Evolutionary conservation across 2,888 invertebrate species (phyloP).

Genomic region (Melanargia galathea): DNA sequence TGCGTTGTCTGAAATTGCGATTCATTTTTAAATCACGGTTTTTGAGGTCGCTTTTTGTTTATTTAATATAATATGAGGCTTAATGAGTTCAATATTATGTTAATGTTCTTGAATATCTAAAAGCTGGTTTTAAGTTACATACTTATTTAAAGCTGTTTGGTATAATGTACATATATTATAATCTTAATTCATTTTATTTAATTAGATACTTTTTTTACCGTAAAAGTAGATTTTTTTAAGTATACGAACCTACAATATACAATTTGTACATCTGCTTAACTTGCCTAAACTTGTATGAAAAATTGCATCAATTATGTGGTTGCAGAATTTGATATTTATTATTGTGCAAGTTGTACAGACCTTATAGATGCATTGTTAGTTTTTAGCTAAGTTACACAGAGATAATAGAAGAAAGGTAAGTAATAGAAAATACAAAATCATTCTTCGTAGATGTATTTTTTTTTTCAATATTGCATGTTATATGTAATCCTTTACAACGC

Average conservation of each 20-base stretch:
- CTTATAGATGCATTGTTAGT: neutral
- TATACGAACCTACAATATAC: too few species aligned
- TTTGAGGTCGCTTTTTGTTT: constrained; percentile 33
- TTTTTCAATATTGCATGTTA: too few species aligned
- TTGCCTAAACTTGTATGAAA: neutral
- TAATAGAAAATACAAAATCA: neutral
- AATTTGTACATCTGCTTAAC: too few species aligned
- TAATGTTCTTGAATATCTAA: constrained; percentile 30
- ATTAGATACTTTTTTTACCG: too few species aligned
- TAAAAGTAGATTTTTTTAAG: too few species aligned
- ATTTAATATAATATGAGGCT: constrained; percentile 18
- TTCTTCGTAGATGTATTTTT: neutral
- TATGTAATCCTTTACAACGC: too few species aligned
- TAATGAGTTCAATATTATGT: constrained; percentile 39
- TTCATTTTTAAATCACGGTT: constrained; percentile 19
- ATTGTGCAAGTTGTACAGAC: too few species aligned
- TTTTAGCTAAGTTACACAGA: neutral
- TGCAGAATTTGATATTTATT: too few species aligned
- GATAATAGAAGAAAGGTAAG: neutral
- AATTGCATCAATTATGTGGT: neutral
- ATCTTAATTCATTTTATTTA: too few species aligned
- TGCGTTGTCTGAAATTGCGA: constrained; percentile 22
- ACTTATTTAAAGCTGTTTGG: neutral
- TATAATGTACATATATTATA: too few species aligned
- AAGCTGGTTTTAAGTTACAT: constrained; percentile 6